Evolutionary conservation across 2,888 invertebrate genomes (phyloP), one percentile per base, ranked within the genome.

Genomic region (Tuberolachnus salignus): DNA sequence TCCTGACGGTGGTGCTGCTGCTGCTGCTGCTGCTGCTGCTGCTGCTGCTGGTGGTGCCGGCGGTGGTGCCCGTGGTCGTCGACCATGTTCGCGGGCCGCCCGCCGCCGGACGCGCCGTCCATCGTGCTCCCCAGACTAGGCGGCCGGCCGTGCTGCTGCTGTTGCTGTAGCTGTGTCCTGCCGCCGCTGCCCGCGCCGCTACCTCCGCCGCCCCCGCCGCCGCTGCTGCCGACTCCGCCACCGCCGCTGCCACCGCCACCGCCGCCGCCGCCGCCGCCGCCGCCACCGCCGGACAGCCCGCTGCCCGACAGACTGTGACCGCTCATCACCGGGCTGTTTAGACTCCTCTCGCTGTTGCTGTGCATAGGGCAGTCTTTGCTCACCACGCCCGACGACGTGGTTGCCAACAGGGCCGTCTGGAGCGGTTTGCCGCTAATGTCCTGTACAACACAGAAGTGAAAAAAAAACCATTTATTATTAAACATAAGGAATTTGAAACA

Each of bases 401-500:
- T 95, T 6, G 95, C 95, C 81, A 96, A 86, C 16, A 96, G 87
- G 0, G 95, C 95, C 83, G 93, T 94, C 85, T 95, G 95, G 69
- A 95, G 86, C 0, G 95, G 95, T 84, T 95, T 95, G 0, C 96
- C 96, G 82, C 95, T 95, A 84, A 96, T 95, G 85, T 96, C 96
- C 85, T 95, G 94, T 51, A 10, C 46, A 64, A 70, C 63, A 44
- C 51, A 55, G 1, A 21, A 51, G 14, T 1, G 21, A 34, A 34
- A 42, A 10, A 11, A 8, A 23, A n/a, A n/a, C n/a, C n/a, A n/a
- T n/a, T n/a, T n/a, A n/a, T n/a, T n/a, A n/a, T n/a, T n/a, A n/a
- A n/a, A n/a, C n/a, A n/a, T n/a, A n/a, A n/a, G n/a, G n/a, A n/a
- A n/a, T n/a, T n/a, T n/a, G n/a, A n/a, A n/a, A n/a, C n/a, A n/a